A percentile compares a stretch with the other conserved stretches of the same genome.
Evolutionary conservation across 2,797 vertebrate genomes (phyloP).

Genomic region (Halcyon chelicuti): DNA sequence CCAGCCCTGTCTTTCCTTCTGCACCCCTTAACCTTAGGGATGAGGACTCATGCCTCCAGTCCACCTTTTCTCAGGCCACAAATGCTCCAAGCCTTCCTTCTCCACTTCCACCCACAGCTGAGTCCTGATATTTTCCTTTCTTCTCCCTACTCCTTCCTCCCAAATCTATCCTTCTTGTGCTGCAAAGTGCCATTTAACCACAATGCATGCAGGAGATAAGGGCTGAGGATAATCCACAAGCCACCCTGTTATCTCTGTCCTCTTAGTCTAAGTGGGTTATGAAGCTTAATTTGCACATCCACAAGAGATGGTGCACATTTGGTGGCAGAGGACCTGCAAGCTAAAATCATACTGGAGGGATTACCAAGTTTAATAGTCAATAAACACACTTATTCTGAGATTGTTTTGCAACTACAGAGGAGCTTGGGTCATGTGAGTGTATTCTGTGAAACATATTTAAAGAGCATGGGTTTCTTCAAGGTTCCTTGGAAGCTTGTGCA

Average conservation of each 20-base stretch:
- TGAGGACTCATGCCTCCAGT: background rate
- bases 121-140: background rate
- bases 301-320: background rate
- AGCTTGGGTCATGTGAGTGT: background rate
- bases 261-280: background rate
- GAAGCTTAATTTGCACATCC: background rate
- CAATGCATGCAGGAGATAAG: background rate
- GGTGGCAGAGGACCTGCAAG: background rate
- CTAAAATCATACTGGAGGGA: background rate
- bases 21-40: background rate
- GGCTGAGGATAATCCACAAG: background rate
- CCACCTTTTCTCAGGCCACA: background rate
- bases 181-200: background rate
- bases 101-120: background rate
- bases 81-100: background rate
- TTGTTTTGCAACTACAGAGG: background rate
- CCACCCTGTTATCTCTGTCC: background rate
- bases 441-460: background rate
- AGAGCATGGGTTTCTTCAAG: background rate
- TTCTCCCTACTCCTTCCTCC: background rate
- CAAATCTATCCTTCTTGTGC: background rate
- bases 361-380: background rate
- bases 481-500: background rate
- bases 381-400: background rate
- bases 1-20: background rate